Evolutionary conservation across 2,888 invertebrate genomes (phyloP).

Genomic region (Electrophaes corylata): DNA sequence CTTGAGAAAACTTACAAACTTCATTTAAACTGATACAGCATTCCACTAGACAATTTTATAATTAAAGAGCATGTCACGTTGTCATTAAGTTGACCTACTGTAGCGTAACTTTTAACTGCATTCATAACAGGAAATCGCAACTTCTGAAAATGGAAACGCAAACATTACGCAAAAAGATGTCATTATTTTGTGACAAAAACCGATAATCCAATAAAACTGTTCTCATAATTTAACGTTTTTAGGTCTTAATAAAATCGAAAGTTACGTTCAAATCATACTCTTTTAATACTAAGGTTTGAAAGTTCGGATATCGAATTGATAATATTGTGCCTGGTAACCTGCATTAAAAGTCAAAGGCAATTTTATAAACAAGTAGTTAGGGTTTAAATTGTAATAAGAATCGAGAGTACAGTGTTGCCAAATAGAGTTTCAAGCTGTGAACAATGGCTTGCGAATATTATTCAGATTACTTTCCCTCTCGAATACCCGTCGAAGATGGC

Average conservation of each 20-base stretch:
- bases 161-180: neutral
- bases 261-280: slow-evolving; percentile 28
- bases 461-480: slow-evolving; percentile 74
- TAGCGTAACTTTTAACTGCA: neutral
- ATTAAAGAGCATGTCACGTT: slow-evolving; percentile 16
- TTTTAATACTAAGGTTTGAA: slow-evolving; percentile 33
- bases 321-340: slow-evolving; percentile 20
- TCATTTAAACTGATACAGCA: slow-evolving; percentile 6
- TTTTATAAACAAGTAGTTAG: neutral
- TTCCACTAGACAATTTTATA: slow-evolving; percentile 11
- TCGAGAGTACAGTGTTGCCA: slow-evolving; percentile 36
- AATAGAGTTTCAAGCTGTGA: slow-evolving; percentile 67
- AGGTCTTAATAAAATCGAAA: slow-evolving; percentile 30
- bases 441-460: slow-evolving; percentile 79
- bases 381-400: slow-evolving; percentile 2
- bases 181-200: neutral
- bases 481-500: slow-evolving; percentile 37
- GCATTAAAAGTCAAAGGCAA: neutral
- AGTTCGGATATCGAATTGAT: slow-evolving; percentile 35
- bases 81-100: slow-evolving; percentile 19
- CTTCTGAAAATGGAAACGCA: neutral
- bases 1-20: slow-evolving; percentile 1
- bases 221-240: neutral
- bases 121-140: neutral
- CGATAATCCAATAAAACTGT: neutral